Conservation (phyloP, 2,888 invertebrate genomes). For the Xestia c-nigrum region DNA sequence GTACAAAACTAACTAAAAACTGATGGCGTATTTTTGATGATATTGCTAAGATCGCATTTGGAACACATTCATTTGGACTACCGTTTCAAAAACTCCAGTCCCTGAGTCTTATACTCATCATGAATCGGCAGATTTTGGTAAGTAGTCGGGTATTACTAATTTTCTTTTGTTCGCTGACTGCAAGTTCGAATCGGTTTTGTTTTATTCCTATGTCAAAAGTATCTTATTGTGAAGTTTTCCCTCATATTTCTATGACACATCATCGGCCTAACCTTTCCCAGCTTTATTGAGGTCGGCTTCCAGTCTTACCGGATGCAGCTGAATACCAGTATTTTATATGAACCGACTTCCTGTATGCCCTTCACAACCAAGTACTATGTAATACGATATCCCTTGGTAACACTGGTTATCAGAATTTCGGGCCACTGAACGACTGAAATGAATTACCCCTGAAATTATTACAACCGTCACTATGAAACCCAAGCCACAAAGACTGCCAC, state of each 20-base stretch:
- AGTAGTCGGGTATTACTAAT: not conserved
- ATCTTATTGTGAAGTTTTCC: not conserved
- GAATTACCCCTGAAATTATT: not conserved
- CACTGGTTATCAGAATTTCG: no score
- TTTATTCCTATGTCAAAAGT: not conserved
- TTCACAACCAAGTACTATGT: no score
- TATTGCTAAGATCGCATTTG: not conserved
- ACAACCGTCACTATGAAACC: not conserved
- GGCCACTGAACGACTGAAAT: no score
- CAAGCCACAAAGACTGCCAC: conserved; percentile 15
- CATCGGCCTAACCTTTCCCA: no score
- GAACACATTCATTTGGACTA: not conserved
- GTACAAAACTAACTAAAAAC: conserved; percentile 13
- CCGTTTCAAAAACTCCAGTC: not conserved
- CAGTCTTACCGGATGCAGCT: no score
- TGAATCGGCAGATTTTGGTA: not conserved
- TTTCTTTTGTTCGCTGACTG: not conserved
- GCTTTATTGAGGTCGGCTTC: no score
- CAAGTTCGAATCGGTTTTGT: not conserved
- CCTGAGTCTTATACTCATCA: not conserved
- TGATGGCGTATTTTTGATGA: not conserved
- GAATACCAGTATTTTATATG: no score
- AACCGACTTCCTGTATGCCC: no score
- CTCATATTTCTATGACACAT: conserved; percentile 8
- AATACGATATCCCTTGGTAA: no score